Base-by-base conservation (phyloP, 1,140 invertebrate species). In the Ctenoplectra terminalis region DNA sequence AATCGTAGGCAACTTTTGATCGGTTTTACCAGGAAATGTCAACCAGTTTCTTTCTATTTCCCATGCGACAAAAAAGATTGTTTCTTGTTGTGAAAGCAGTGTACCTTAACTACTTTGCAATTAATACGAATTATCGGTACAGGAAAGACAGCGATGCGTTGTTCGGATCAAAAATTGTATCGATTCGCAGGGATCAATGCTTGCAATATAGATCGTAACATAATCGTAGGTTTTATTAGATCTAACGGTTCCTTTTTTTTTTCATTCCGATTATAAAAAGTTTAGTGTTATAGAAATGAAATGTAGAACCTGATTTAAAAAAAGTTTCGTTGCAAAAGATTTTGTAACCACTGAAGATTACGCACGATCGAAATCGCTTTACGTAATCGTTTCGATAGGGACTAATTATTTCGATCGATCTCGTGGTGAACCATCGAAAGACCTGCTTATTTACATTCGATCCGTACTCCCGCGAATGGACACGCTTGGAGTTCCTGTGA, bases 1-100 rank as follows among this genome's bases (percentile, higher is more conserved):
- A 31, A 31, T 15, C 29, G 17, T 34, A 23, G 46, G 29, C 66
- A 23, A 69, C 17, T 31, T 29, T 50, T n/a, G 17, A 23, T 69
- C 11, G 43, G 9, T 26, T 72, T 71, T 56, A 54, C 34, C n/a
- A 54, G 69, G 37, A 71, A 67, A 67, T 34, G 43, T 67, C 66
- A 34, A 71, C 52, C 34, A 29, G 64, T 67, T 31, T 17, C 43
- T 31, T 67, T 67, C 29, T 1, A 29, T 50, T 67, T 50, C 64
- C 34, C 43, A 11, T 48, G 46, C 15, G 26, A 50, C 29, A 67
- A 50, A 7, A 71, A 43, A 56, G 69, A 54, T 34, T 29, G 64
- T 71, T 26, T 1, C 50, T 40, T 34, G 50, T 8, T n/a, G 69
- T 56, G 69, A 71, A 71, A 71, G 52, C n/a, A 56, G 7, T 23